A percentile compares a stretch with the other conserved stretches of the same genome.
phyloP scores from a whole-genome alignment of 2,797 vertebrate genomes.

The Carapus acus region DNA sequence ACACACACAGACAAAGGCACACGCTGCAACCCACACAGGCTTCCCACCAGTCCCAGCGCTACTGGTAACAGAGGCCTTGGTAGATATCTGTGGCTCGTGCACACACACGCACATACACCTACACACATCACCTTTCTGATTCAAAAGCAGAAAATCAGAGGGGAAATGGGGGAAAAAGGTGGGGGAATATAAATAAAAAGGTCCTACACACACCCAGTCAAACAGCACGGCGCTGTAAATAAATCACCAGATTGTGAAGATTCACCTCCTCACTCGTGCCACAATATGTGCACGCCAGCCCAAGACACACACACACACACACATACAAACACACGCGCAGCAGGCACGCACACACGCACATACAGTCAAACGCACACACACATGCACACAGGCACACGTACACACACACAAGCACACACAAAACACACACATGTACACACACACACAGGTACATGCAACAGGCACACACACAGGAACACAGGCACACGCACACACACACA shows the following conservation, averaged over 20 bases:
- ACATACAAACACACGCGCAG: no score
- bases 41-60: constrained; percentile 38
- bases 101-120: constrained; percentile 28
- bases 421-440: no score
- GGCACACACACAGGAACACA: no score
- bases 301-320: neutral
- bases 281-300: constrained; percentile 6
- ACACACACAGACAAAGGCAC: constrained; percentile 25
- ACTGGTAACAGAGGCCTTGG: constrained; percentile 63
- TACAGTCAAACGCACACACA: neutral
- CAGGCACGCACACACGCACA: constrained; percentile 5
- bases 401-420: no score
- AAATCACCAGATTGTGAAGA: constrained; percentile 24
- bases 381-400: no score
- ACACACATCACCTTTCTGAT: constrained; percentile 33
- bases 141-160: constrained; percentile 31
- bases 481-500: no score
- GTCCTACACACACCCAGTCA: constrained; percentile 19
- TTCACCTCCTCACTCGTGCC: constrained; percentile 10
- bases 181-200: neutral
- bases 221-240: constrained; percentile 20
- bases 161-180: neutral
- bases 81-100: constrained; percentile 50
- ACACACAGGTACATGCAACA: no score
- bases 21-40: constrained; percentile 48